Percentiles rank a stretch among this genome's conserved stretches.
Conservation (phyloP, 2,888 invertebrate species). For the Dascillus cervinus region DNA sequence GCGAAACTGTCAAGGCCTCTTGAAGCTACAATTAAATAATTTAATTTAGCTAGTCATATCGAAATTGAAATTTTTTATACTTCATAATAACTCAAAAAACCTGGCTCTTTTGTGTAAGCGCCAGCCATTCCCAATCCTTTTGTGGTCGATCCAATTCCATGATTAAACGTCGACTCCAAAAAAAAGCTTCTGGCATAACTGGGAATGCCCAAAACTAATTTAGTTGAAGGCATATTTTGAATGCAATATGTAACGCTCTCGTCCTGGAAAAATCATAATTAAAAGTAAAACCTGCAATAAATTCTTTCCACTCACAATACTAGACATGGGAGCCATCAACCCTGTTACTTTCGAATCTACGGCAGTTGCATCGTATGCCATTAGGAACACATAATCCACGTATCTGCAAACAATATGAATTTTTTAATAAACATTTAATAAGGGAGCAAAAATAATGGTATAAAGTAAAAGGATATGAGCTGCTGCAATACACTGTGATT, state of each 20-base stretch:
- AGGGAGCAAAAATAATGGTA: no score
- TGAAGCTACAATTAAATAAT: no score
- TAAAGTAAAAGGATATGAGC: no score
- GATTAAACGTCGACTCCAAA: slow-evolving; percentile 5
- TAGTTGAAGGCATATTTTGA: no score
- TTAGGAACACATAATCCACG: slow-evolving; percentile 44
- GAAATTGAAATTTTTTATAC: no score
- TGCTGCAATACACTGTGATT: no score
- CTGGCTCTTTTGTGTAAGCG: slow-evolving; percentile 16
- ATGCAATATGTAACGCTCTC: no score
- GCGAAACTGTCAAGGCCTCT: no score
- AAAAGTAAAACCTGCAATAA: no score
- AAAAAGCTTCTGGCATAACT: slow-evolving; percentile 18
- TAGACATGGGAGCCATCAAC: slow-evolving; percentile 37
- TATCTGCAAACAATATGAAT: slow-evolving; percentile 25
- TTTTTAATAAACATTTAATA: neutral
- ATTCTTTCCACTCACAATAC: slow-evolving; percentile 29
- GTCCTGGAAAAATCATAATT: no score
- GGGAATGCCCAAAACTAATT: slow-evolving; percentile 20
- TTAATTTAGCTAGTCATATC: no score
- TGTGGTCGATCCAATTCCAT: slow-evolving; percentile 14
- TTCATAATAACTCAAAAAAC: slow-evolving; percentile 22
- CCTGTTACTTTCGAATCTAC: slow-evolving; percentile 33
- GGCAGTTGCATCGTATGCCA: slow-evolving; percentile 46
- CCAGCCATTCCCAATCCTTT: slow-evolving; percentile 15